Base-by-base conservation (phyloP, 2,888 invertebrate genomes). In the Rhagonycha lutea region DNA sequence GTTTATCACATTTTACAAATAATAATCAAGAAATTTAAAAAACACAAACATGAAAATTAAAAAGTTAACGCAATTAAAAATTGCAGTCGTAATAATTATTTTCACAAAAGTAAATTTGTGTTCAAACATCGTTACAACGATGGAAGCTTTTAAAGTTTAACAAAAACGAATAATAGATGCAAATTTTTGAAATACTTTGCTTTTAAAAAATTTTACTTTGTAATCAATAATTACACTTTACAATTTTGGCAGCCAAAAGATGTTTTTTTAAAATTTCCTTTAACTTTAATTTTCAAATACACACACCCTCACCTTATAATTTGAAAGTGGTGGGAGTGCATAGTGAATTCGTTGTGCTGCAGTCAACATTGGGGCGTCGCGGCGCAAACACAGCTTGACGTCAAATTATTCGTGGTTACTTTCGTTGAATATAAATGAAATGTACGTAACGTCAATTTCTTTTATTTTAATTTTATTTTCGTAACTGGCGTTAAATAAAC, bases 331-430 rank as follows among this genome's bases (percentile, higher is more conserved):
- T 75, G 75, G 75, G 75, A 75, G 75, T 70, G 71, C 63, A 68
- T 61, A 62, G 68, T 61, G 61, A 72, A 29, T 74, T 71, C 68
- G 32, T 68, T 75, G 70, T 72, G 68, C 75, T 75, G 75, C 75
- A 75, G 75, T 75, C 75, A 72, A 72, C 75, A 68, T 60, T 67
- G 75, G 70, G 75, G 72, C 70, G 70, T 75, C 75, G 75, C 61
- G 75, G 68, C 70, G 74, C 65, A 62, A 74, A 69, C 61, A 68
- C 69, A 62, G 73, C 68, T 67, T 73, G 73, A 68, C 72, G 72
- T 60, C 72, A 32, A 61, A 68, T 72, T 68, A 61, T 61, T 61
- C 23, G 62, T 47, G 47, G 12, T 26, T 29, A 32, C 72, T 72
- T 67, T 72, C 72, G 72, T 72, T 26, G 72, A 72, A 68, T 72